phyloP scores from a whole-genome alignment of 2,797 vertebrate genomes.

The Dallia pectoralis region DNA sequence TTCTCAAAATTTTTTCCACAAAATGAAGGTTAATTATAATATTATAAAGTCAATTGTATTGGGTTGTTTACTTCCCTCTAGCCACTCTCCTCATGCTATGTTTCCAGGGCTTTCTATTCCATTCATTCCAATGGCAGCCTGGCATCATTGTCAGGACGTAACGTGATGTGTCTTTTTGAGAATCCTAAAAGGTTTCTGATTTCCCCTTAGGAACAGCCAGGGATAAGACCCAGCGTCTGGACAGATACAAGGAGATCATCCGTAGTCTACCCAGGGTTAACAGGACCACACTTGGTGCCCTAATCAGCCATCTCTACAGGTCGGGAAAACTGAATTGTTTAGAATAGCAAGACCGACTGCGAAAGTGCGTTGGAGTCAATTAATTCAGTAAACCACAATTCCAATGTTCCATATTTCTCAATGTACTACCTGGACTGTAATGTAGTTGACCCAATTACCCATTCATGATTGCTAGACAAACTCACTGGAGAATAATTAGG shows the following conservation, averaged over 20 bases:
- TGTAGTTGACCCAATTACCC: background rate
- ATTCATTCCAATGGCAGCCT: too few species aligned
- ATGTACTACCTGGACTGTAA: background rate
- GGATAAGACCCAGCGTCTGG: constrained; percentile 78
- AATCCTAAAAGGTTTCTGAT: background rate
- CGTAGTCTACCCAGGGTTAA: constrained; percentile 86
- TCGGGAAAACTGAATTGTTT: constrained; percentile 52
- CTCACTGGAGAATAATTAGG: background rate
- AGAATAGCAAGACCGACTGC: background rate
- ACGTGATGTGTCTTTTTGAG: background rate
- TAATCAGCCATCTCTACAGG: constrained; percentile 93
- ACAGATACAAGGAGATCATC: constrained; percentile 93
- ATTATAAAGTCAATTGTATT: too few species aligned
- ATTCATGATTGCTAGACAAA: background rate
- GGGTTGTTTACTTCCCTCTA: too few species aligned
- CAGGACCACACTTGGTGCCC: constrained; percentile 85
- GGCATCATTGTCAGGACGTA: background rate
- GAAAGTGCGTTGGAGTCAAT: background rate
- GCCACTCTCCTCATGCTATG: too few species aligned
- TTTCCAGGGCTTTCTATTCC: too few species aligned
- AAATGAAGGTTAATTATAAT: too few species aligned
- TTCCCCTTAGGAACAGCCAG: constrained; percentile 74
- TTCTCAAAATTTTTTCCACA: too few species aligned
- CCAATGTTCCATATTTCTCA: background rate
- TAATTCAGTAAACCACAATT: background rate